These are phyloP conservation scores for Microctenopoma lineatum DNA, from an alignment of 2,797 vertebrate species.

Conservation along the genomic window DNA sequence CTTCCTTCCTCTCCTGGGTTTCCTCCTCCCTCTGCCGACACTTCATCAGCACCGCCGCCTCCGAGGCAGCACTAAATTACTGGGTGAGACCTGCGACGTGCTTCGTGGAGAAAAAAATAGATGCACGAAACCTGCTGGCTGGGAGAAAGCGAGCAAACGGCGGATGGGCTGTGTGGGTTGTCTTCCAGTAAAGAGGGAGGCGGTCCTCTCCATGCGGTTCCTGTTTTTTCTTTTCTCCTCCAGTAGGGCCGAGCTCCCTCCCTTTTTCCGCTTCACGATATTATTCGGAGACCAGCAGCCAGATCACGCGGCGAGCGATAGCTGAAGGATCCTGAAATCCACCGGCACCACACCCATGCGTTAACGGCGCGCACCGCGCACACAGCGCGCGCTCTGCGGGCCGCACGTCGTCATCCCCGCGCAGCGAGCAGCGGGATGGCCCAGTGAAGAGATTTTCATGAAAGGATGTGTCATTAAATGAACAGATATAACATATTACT, in stretches of 20 bases:
- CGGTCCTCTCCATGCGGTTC: slow-evolving; percentile 39
- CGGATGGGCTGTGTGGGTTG: slow-evolving; percentile 1
- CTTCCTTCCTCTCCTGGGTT: slow-evolving; percentile 72
- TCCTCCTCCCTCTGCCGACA: slow-evolving; percentile 65
- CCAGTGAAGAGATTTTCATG: too few species aligned
- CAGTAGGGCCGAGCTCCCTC: too few species aligned
- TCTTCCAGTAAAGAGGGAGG: slow-evolving; percentile 15
- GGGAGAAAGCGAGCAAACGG: slow-evolving; percentile 41
- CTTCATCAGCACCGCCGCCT: slow-evolving; percentile 69
- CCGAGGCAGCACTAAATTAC: slow-evolving; percentile 31
- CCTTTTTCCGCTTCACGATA: slow-evolving; percentile 24
- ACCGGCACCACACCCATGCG: too few species aligned
- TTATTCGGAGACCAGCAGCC: slow-evolving; percentile 50
- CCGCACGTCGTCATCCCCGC: too few species aligned
- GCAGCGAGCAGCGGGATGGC: too few species aligned
- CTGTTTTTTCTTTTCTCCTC: slow-evolving; percentile 26
- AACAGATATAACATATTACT: too few species aligned
- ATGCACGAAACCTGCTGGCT: slow-evolving; percentile 12
- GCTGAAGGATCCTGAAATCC: slow-evolving; percentile 60
- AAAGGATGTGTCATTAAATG: too few species aligned
- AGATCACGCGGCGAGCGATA: slow-evolving; percentile 64
- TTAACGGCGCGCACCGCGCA: too few species aligned
- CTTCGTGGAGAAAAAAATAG: neutral
- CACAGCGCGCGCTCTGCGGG: too few species aligned
- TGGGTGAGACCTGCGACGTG: slow-evolving; percentile 19